Conservation (phyloP, 2,888 invertebrate species). For the Agrilus cyanescens region DNA sequence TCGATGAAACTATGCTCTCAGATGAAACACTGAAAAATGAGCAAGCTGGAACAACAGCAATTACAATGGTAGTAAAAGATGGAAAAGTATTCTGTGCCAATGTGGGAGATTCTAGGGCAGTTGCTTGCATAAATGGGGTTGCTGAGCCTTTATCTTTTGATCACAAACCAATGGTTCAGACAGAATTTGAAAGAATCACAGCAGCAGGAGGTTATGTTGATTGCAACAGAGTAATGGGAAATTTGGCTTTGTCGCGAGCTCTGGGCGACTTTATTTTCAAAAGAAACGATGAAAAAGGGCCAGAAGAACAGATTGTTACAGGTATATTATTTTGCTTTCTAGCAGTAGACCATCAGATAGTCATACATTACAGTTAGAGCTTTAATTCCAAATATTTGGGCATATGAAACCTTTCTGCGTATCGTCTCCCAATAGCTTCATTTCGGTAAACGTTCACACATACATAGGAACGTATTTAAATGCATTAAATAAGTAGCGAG, state of each 20-base stretch:
- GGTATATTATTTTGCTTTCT: conserved; percentile 43
- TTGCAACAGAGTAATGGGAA: conserved; percentile 95
- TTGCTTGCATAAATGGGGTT: conserved; percentile 75
- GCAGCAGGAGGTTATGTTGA: conserved; percentile 98
- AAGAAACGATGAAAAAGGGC: conserved; percentile 67
- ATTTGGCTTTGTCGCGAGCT: conserved; percentile 89
- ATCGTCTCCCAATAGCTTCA: too few relatives aligned
- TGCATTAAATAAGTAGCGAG: too few relatives aligned
- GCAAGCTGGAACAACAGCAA: conserved; percentile 90
- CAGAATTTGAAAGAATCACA: conserved; percentile 76
- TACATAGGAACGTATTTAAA: too few relatives aligned
- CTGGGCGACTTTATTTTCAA: conserved; percentile 97
- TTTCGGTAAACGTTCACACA: too few relatives aligned
- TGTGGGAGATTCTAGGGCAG: conserved; percentile 92
- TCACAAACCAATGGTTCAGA: conserved; percentile 89
- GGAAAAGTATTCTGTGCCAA: conserved; percentile 87
- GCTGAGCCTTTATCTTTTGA: conserved; percentile 74
- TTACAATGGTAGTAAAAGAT: conserved; percentile 74
- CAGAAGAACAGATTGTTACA: conserved; percentile 95
- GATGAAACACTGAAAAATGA: conserved; percentile 83
- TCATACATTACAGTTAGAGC: background rate
- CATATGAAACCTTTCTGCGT: too few relatives aligned
- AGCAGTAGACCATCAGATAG: background rate
- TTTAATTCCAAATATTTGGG: background rate
- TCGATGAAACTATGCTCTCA: conserved; percentile 86